These are phyloP conservation scores for Lochmaea capreae DNA, from an alignment of 2,888 invertebrate genomes.

Conservation along the genomic window DNA sequence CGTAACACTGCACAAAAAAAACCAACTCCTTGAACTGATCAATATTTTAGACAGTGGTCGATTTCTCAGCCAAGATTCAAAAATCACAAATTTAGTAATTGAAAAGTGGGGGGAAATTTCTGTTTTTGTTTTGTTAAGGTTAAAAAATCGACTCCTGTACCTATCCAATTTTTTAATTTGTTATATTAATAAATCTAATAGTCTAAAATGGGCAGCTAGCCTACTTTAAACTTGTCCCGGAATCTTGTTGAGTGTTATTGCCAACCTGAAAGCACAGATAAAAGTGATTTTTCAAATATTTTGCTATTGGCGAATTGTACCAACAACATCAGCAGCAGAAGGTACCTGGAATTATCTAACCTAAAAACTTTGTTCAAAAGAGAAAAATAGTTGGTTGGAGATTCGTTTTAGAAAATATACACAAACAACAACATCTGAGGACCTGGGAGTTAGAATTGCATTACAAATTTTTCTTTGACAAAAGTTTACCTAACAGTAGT, in stretches of 20 bases:
- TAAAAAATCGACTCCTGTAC: conserved; percentile 50
- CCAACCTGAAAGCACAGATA: conserved; percentile 57
- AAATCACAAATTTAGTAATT: conserved; percentile 44
- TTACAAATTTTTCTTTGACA: too few relatives aligned
- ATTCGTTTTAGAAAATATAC: too few relatives aligned
- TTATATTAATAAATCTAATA: conserved; percentile 63
- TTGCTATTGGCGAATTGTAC: not conserved
- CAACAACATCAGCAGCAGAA: too few relatives aligned
- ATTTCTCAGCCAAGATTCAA: conserved; percentile 46
- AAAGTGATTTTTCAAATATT: not conserved
- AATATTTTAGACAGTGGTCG: conserved; percentile 48
- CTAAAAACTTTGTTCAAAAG: too few relatives aligned
- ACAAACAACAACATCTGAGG: too few relatives aligned
- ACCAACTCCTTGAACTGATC: conserved; percentile 61
- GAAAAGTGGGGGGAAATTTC: conserved; percentile 35
- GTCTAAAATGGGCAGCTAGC: conserved; percentile 61
- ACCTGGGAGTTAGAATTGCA: too few relatives aligned
- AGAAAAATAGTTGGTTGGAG: too few relatives aligned
- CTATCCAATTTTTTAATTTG: conserved; percentile 63
- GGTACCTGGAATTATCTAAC: too few relatives aligned
- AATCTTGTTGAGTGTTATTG: conserved; percentile 62
- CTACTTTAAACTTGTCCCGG: conserved; percentile 63
- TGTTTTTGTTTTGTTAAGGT: conserved; percentile 23
- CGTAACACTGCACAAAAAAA: conserved; percentile 61
- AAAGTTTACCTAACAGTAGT: too few relatives aligned